Evolutionary conservation across 1,140 invertebrate species (phyloP), one percentile per base, ranked within the genome.

Genomic region (Aphelenchoides besseyi): DNA sequence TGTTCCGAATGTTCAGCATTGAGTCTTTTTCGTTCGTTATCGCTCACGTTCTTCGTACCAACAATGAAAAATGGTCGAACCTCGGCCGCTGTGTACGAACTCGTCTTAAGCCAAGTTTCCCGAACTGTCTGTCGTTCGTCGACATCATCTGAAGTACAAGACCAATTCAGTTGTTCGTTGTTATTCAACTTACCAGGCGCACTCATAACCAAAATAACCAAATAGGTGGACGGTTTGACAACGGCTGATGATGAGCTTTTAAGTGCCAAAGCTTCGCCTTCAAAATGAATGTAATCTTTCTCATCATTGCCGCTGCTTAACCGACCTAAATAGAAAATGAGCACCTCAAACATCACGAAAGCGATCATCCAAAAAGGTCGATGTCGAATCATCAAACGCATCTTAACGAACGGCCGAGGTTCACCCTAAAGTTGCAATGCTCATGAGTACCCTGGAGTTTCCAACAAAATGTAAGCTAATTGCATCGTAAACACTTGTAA

Each of bases 31-130:
- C 77, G 30, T 48, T 28, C 53, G 2, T 23, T 55, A 35, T 36
- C 61, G 37, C 29, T 37, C 2, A 74, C n/a, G 35, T 73, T 61
- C 63, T 77, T 72, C 3, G 69, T 78, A 26, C 82, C 82, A 35
- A 83, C 36, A 3, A 75, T 64, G 62, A 83, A 83, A 37, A 74
- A 41, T 12, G 73, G 52, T 8, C 73, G 48, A 30, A 77, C 68
- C 3, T 72, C 48, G 12, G 33, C 18, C 9, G 71, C 71, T 9
- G 77, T 72, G 70, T 81, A 81, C 12, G 78, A 30, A 2, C 82
- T 76, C 9, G 83, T 68, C 35, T 71, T 70, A 16, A 84, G 57
- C 82, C 82, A 83, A 0, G 82, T 84, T 23, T 84, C 68, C 16
- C 82, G 71, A 54, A 83, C 81, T 16, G 70, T 73, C 33, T 74